A percentile compares a stretch with the other conserved stretches of the same genome.
phyloP scores from a whole-genome alignment of 2,888 invertebrate species.

The Palloptera scutellata region DNA sequence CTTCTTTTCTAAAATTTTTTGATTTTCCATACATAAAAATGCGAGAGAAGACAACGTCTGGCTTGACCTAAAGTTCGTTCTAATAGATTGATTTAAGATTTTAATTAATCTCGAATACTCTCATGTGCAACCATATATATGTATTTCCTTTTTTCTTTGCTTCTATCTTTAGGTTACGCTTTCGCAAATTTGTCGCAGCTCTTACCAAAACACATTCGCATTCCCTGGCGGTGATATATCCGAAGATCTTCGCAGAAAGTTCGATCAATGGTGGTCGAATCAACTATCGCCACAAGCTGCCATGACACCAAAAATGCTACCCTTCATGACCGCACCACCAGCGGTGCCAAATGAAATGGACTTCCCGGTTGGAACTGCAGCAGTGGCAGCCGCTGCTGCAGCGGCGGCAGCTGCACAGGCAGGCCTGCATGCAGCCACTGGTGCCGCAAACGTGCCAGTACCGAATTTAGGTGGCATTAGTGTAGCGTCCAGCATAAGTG shows the following conservation, averaged over 20 bases:
- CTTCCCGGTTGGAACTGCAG: constrained; percentile 59
- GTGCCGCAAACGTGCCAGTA: constrained; percentile 40
- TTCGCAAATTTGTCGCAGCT: constrained; percentile 83
- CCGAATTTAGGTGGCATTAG: constrained; percentile 37
- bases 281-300: constrained; percentile 73
- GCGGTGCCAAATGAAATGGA: constrained; percentile 60
- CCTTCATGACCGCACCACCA: constrained; percentile 62
- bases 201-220: constrained; percentile 72
- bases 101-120: no score
- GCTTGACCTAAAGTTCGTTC: no score
- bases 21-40: no score
- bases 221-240: constrained; percentile 75
- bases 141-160: neutral
- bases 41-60: no score
- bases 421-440: constrained; percentile 48
- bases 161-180: constrained; percentile 79
- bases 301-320: constrained; percentile 66
- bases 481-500: constrained; percentile 36
- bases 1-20: no score
- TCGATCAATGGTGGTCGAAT: constrained; percentile 90
- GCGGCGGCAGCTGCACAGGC: constrained; percentile 65
- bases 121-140: neutral
- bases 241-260: constrained; percentile 86
- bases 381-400: constrained; percentile 67
- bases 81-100: no score